Percentiles rank a stretch among this genome's conserved stretches.
phyloP scores from a whole-genome alignment of 1,140 invertebrate species.

The Lethocerus indicus region DNA sequence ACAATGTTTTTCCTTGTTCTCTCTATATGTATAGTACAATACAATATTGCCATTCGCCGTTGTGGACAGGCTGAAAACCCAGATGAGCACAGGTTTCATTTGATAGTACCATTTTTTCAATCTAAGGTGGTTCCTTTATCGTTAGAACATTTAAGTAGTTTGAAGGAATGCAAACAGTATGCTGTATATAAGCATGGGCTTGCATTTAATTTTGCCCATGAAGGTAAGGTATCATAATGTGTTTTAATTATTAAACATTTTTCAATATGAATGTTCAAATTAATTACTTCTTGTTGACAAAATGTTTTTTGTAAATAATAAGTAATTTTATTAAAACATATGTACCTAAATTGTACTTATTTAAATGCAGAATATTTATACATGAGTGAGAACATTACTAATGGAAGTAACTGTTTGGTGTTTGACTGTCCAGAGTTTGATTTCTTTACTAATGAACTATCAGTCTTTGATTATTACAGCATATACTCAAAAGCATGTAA shows the following conservation, averaged over 20 bases:
- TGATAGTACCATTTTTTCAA: constrained; percentile 20
- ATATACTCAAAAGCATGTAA: constrained; percentile 10
- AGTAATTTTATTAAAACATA: neutral
- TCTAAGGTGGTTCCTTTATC: constrained; percentile 22
- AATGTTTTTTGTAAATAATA: neutral
- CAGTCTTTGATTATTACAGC: constrained; percentile 18
- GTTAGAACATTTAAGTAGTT: constrained; percentile 17
- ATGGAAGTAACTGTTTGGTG: constrained; percentile 14
- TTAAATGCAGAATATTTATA: constrained; percentile 15
- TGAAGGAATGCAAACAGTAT: constrained; percentile 33
- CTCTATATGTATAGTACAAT: no score
- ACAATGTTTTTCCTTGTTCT: no score
- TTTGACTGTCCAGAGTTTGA: constrained; percentile 20
- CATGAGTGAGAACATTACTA: neutral
- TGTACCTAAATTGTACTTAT: constrained; percentile 1
- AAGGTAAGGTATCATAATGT: constrained; percentile 14
- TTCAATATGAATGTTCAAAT: neutral
- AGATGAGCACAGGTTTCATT: constrained; percentile 20
- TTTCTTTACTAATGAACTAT: constrained; percentile 1
- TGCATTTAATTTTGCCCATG: constrained; percentile 38
- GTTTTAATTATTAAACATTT: constrained; percentile 5
- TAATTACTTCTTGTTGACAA: neutral
- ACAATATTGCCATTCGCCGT: neutral
- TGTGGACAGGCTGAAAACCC: constrained; percentile 18
- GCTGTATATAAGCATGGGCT: constrained; percentile 36